These are phyloP conservation scores for Leptoteleia sp. DNA, from an alignment of 1,140 invertebrate species.

Conservation along the genomic window DNA sequence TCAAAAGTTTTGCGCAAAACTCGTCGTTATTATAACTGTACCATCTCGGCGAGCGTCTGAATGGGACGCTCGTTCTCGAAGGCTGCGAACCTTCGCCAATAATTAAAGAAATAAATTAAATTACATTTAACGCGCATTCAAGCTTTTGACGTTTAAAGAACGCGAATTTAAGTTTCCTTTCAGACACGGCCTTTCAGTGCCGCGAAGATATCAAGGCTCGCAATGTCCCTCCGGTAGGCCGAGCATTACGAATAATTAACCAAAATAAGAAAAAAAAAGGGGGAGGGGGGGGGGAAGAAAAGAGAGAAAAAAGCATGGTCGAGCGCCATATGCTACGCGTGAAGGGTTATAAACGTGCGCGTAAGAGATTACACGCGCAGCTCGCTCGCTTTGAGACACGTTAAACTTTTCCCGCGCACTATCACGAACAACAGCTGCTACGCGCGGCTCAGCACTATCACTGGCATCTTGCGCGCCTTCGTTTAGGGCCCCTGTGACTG, in stretches of 20 bases:
- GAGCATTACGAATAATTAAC: constrained; percentile 72
- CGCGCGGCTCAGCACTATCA: constrained; percentile 71
- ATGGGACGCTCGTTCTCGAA: constrained; percentile 22
- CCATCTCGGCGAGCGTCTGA: constrained; percentile 5
- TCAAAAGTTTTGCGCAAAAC: constrained; percentile 21
- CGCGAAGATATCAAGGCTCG: constrained; percentile 30
- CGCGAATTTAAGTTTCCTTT: constrained; percentile 11
- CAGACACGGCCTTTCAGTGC: constrained; percentile 16
- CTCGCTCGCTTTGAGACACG: constrained; percentile 68
- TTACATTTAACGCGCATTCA: constrained; percentile 33
- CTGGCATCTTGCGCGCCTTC: constrained; percentile 67
- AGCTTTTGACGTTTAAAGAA: neutral
- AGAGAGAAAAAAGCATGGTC: constrained; percentile 70
- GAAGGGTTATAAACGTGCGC: constrained; percentile 67
- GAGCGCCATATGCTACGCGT: constrained; percentile 70
- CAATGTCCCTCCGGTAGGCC: constrained; percentile 51
- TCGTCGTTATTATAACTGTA: constrained; percentile 23
- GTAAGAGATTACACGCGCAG: constrained; percentile 68
- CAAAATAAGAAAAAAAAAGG: too few relatives aligned
- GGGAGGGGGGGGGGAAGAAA: too few relatives aligned
- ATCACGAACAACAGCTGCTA: constrained; percentile 75
- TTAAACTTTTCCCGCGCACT: constrained; percentile 72
- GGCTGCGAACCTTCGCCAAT: constrained; percentile 32
- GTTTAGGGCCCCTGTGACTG: constrained; percentile 24
- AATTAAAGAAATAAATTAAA: constrained; percentile 57